phyloP scores from a whole-genome alignment of 2,888 invertebrate genomes.

The Oxycera nigricornis region DNA sequence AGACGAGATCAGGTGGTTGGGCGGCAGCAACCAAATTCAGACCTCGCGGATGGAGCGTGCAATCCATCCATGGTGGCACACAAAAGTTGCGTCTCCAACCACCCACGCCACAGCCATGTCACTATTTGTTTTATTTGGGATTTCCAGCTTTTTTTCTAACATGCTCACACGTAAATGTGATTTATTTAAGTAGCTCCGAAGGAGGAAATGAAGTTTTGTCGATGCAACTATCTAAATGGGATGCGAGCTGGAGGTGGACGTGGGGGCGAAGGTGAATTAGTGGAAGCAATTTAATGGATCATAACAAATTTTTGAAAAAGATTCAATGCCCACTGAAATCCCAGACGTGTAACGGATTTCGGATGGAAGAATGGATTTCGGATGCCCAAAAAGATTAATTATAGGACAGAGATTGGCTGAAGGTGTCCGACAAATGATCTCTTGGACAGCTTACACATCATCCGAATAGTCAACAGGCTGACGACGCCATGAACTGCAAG shows the following conservation, averaged over 20 bases:
- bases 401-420: too few relatives aligned
- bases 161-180: conserved; percentile 18
- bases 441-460: too few relatives aligned
- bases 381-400: too few relatives aligned
- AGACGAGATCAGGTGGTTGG: conserved; percentile 4
- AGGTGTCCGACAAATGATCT: too few relatives aligned
- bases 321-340: neutral
- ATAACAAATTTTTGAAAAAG: neutral
- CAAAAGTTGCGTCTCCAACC: neutral
- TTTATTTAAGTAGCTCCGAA: conserved; percentile 3
- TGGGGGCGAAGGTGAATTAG: neutral
- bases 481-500: too few relatives aligned
- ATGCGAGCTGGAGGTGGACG: too few relatives aligned
- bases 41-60: neutral
- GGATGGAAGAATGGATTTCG: too few relatives aligned
- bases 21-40: neutral
- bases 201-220: conserved; percentile 3
- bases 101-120: neutral
- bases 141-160: too few relatives aligned
- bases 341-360: too few relatives aligned
- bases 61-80: neutral
- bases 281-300: neutral
- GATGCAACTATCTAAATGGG: neutral
- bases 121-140: conserved; percentile 14
- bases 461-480: too few relatives aligned